Conservation (phyloP, 2,797 vertebrate genomes). For the Pristis pectinata region DNA sequence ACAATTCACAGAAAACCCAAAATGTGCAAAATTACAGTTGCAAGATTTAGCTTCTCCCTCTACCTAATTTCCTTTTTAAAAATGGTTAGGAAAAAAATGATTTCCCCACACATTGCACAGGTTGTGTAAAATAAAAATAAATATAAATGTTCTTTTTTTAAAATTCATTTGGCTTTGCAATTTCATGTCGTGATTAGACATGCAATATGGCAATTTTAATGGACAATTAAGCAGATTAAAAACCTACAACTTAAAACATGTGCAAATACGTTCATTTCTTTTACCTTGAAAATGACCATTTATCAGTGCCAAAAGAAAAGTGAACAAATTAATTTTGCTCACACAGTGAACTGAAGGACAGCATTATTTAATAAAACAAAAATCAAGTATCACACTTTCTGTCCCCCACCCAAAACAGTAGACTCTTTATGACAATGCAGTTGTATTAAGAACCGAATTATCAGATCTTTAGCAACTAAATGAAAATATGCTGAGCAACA, state of each 20-base stretch:
- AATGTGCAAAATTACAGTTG: not conserved
- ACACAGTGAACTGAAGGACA: not conserved
- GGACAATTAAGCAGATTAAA: not conserved
- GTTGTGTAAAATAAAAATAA: not conserved
- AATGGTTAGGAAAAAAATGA: not conserved
- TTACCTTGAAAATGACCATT: too few relatives aligned
- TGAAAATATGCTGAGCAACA: not conserved
- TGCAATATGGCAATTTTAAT: not conserved
- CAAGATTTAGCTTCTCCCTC: not conserved
- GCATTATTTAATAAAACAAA: not conserved
- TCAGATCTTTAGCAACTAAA: not conserved
- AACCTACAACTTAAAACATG: too few relatives aligned
- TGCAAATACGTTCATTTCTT: too few relatives aligned
- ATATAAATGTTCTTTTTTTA: too few relatives aligned
- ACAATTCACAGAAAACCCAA: not conserved
- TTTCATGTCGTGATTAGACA: not conserved
- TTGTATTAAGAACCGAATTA: not conserved
- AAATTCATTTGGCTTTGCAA: too few relatives aligned
- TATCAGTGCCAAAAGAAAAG: not conserved
- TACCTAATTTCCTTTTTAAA: too few relatives aligned
- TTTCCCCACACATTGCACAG: not conserved
- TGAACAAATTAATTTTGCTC: not conserved
- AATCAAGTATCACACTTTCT: not conserved
- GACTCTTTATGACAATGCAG: not conserved
- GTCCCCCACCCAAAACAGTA: not conserved